Base-by-base conservation (phyloP, 2,797 vertebrate species). In the Urophycis tenuis region DNA sequence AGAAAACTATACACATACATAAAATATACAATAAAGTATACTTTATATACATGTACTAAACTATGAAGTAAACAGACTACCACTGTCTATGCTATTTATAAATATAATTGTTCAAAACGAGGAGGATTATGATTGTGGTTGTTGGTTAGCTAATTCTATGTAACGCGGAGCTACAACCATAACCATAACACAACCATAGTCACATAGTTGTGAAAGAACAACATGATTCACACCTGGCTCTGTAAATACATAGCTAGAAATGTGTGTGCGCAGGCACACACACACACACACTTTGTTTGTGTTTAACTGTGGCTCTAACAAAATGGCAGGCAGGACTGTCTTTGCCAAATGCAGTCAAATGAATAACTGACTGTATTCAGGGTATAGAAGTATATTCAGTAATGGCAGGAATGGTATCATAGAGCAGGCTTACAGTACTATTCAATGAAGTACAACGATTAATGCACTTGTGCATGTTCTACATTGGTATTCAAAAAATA, bases 161-260 rank as follows among this genome's bases (percentile, higher is more conserved):
- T n/a, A 53, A n/a, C 19, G 22, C n/a, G 49, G 49, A 22, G 8
- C 53, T 25, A 64, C n/a, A 64, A 9, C 29, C n/a, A n/a, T n/a
- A n/a, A n/a, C n/a, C n/a, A n/a, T n/a, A n/a, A n/a, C n/a, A n/a
- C n/a, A n/a, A n/a, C n/a, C 22, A 9, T 64, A 25, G 53, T 25
- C 9, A 25, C n/a, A 64, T 29, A n/a, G 53, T 64, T 64, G 79
- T 78, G 85, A 85, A 85, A 88, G 81, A 79, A 3, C 71, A 73
- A 79, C n/a, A 79, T 53, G 74, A 73, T 78, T 77, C 84, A 79
- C 74, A 70, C 78, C 72, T 19, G 29, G 8, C 32, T 32, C 35
- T 34, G 74, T 45, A 75, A 17, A 17, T 35, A 71, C 41, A 71
- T 32, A 45, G 32, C 78, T 41, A 64, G 29, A 36, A 10, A 39